These are phyloP conservation scores for Globia sparganii DNA, from an alignment of 2,888 invertebrate genomes.

Conservation along the genomic window DNA sequence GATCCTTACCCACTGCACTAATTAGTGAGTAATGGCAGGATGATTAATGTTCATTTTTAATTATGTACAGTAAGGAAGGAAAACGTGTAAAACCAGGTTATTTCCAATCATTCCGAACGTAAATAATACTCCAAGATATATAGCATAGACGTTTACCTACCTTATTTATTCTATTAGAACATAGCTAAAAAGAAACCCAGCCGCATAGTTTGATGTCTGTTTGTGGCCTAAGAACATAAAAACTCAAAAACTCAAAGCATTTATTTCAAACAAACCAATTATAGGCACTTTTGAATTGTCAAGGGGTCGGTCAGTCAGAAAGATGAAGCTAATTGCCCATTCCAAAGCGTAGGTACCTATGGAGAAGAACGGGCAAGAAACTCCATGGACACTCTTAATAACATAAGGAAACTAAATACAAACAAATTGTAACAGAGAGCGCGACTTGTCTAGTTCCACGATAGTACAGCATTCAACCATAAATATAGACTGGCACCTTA, in stretches of 20 bases:
- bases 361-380: no score
- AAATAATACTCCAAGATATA: conserved; percentile 20
- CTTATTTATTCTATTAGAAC: neutral
- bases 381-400: no score
- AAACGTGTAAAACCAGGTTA: conserved; percentile 40
- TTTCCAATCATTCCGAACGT: conserved; percentile 38
- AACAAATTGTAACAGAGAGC: conserved; percentile 5
- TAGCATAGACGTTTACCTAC: neutral
- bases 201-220: neutral
- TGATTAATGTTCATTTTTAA: conserved; percentile 28
- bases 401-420: neutral
- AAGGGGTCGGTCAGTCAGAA: no score
- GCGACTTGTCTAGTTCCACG: neutral
- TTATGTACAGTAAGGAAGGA: conserved; percentile 43
- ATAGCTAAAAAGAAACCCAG: neutral
- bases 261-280: no score
- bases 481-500: neutral
- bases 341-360: no score
- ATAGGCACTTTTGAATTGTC: no score
- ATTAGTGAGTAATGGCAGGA: conserved; percentile 15
- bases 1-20: neutral
- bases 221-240: conserved; percentile 11
- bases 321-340: no score
- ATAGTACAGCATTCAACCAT: neutral
- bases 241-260: no score